Evolutionary conservation across 2,888 invertebrate genomes (phyloP).

Genomic region (Trypoxylon attenuatum): DNA sequence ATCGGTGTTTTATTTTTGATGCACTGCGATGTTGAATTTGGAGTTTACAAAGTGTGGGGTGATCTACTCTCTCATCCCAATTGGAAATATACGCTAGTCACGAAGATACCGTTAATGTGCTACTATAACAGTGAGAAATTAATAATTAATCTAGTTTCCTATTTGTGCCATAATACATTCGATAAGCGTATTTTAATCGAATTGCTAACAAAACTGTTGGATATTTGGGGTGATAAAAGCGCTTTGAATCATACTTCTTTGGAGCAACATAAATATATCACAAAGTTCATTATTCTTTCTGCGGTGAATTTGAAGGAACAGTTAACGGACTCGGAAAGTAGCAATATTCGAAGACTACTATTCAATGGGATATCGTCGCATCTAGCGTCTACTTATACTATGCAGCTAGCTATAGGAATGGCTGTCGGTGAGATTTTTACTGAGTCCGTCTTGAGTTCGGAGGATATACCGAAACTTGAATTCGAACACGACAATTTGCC

Average conservation of each 20-base stretch:
- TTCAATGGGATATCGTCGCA: slow-evolving; percentile 83
- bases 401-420: slow-evolving; percentile 84
- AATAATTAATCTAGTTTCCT: slow-evolving; percentile 79
- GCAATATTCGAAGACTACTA: slow-evolving; percentile 76
- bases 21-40: slow-evolving; percentile 65
- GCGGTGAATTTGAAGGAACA: slow-evolving; percentile 47
- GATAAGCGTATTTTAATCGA: slow-evolving; percentile 69
- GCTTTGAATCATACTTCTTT: slow-evolving; percentile 79
- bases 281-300: slow-evolving; percentile 79
- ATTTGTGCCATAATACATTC: slow-evolving; percentile 75
- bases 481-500: slow-evolving; percentile 82
- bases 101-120: slow-evolving; percentile 78
- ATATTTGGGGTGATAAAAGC: slow-evolving; percentile 83
- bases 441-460: slow-evolving; percentile 72
- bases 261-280: slow-evolving; percentile 83
- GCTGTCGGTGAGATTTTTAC: slow-evolving; percentile 81
- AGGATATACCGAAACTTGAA: slow-evolving; percentile 76
- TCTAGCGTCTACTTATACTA: slow-evolving; percentile 79
- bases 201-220: slow-evolving; percentile 77
- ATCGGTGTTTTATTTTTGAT: slow-evolving; percentile 78
- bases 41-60: slow-evolving; percentile 76
- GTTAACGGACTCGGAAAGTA: slow-evolving; percentile 52
- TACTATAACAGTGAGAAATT: slow-evolving; percentile 76
- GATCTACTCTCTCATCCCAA: slow-evolving; percentile 61
- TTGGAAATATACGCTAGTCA: slow-evolving; percentile 82